Percentiles rank a stretch among this genome's conserved stretches.
Conservation (phyloP, 2,797 vertebrate species). For the Acanthurus tractus region DNA sequence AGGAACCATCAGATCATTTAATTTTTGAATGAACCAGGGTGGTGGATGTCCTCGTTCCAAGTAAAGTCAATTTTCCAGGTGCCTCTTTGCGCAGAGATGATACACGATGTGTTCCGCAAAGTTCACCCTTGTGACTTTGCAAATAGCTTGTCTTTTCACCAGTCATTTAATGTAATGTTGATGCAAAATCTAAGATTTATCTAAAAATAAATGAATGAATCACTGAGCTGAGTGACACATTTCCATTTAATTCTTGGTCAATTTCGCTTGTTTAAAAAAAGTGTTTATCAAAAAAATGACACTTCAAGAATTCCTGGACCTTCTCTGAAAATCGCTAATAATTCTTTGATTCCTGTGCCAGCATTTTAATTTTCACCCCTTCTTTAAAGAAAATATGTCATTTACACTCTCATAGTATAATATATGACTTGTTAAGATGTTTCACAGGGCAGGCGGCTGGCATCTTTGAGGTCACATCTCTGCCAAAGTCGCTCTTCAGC, state of each 20-base stretch:
- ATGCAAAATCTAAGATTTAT: not conserved
- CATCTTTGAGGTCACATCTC: slow-evolving; percentile 34
- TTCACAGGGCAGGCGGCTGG: slow-evolving; percentile 46
- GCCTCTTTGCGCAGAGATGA: not conserved
- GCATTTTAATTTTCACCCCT: not conserved
- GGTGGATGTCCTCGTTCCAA: slow-evolving; percentile 13
- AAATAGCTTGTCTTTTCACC: not conserved
- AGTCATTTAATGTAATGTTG: too few species aligned
- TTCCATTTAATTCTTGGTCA: not conserved
- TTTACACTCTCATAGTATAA: slow-evolving; percentile 6
- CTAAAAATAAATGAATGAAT: not conserved
- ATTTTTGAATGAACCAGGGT: not conserved
- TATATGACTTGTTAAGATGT: slow-evolving; percentile 35
- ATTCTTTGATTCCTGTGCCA: slow-evolving; percentile 12
- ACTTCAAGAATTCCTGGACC: not conserved
- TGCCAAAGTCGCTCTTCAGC: slow-evolving; percentile 55
- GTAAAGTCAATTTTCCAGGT: slow-evolving; percentile 11
- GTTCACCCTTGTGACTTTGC: not conserved
- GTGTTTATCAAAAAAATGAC: slow-evolving; percentile 16
- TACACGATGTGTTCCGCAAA: not conserved
- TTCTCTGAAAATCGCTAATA: not conserved
- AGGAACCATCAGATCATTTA: slow-evolving; percentile 3
- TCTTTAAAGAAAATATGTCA: slow-evolving; percentile 21
- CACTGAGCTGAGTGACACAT: not conserved
- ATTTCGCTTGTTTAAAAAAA: not conserved